phyloP scores from a whole-genome alignment of 2,888 invertebrate genomes.

The Neoitamus cyanurus region DNA sequence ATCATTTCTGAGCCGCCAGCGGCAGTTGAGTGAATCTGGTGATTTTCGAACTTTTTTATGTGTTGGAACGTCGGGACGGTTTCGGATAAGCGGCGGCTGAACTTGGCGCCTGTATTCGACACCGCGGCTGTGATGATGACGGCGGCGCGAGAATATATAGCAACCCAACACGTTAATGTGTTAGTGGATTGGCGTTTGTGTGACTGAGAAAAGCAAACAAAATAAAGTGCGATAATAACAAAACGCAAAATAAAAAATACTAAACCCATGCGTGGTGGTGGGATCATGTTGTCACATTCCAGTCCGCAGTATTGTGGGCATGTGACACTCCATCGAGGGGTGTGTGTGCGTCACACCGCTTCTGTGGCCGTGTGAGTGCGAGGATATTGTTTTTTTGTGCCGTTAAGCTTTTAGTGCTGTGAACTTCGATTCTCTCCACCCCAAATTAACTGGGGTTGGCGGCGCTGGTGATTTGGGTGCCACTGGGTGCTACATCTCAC shows the following conservation, averaged over 20 bases:
- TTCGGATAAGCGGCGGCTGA: slow-evolving; percentile 43
- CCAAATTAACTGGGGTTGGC: slow-evolving; percentile 5
- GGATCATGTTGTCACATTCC: slow-evolving; percentile 31
- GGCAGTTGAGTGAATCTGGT: background rate
- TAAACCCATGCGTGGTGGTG: slow-evolving; percentile 30
- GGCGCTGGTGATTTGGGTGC: slow-evolving; percentile 21
- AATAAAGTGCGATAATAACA: slow-evolving; percentile 13
- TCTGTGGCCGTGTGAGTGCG: background rate
- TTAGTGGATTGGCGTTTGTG: background rate
- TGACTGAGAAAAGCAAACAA: background rate
- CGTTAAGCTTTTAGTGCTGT: background rate
- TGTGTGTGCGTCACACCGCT: background rate
- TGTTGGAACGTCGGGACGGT: background rate
- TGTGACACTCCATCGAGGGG: background rate
- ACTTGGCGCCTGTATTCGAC: slow-evolving; percentile 43
- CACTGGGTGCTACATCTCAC: slow-evolving; percentile 28
- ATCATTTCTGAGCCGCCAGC: slow-evolving; percentile 40
- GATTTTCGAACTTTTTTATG: slow-evolving; percentile 22
- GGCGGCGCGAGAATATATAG: slow-evolving; percentile 28
- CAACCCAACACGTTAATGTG: background rate
- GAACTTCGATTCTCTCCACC: slow-evolving; percentile 32
- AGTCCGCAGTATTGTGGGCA: background rate
- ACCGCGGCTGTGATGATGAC: slow-evolving; percentile 26
- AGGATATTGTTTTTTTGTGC: slow-evolving; percentile 17
- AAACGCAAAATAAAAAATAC: slow-evolving; percentile 14